Base-by-base conservation (phyloP, 2,113 vertebrate genomes). In the Myodes glareolus region DNA sequence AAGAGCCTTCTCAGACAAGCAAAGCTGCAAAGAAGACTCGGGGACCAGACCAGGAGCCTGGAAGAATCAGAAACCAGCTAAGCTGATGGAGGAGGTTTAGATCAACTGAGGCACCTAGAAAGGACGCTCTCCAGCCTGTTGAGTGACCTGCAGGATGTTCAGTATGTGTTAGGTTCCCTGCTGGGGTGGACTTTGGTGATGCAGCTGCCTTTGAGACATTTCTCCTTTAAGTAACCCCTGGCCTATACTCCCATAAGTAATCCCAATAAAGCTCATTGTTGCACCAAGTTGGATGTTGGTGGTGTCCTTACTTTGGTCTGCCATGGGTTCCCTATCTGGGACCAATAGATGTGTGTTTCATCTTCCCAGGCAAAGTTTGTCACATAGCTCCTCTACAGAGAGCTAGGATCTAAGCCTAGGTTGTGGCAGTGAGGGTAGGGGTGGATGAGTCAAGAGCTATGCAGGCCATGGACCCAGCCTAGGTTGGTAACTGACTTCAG, bases 371-470 rank as follows among this genome's bases (percentile, higher is more conserved):
- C 36, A 31, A 17, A 9, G 63, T 61, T 50, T 25, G 75, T 65
- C 72, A 82, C 58, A 36, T 36, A 29, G 58, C 14, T 25, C 10
- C 7, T 42, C 3, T 1, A 27, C 12, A 25, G 55, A n/a, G 23
- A 27, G 52, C 50, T 0, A 0, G 63, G 3, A 10, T 39, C 75
- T 89, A 50, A 50, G 27, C 42, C 36, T 55, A 29, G 8, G 12
- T 73, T 39, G 21, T n/a, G 39, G 16, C 45, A 11, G 0, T 27
- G 58, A 4, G 27, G 23, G 23, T 17, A 16, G 2, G 8, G 2
- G 13, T 11, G 19, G 42, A 31, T 23, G 27, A 78, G 31, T 36
- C 50, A 29, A 3, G 29, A 39, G 8, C 68, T 29, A 0, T 27
- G 19, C 12, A 78, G 47, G 47, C 58, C n/a, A 27, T 1, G 19